These are phyloP conservation scores for Arvicanthis niloticus DNA, from an alignment of 2,113 vertebrate genomes.

Conservation along the genomic window DNA sequence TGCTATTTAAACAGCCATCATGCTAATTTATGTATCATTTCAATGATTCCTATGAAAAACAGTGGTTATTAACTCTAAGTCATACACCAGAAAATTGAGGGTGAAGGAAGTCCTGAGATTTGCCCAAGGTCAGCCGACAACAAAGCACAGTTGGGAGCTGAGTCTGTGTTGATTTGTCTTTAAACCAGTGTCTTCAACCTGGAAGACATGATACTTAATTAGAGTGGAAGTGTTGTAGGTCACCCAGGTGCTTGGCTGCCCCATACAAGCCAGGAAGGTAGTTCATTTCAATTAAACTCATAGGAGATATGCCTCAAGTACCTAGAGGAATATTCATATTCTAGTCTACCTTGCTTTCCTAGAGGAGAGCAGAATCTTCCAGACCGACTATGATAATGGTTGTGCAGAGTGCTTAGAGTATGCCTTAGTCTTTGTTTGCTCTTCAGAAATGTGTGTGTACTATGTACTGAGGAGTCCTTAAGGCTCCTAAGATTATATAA, in stretches of 20 bases:
- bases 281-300: background rate
- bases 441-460: background rate
- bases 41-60: background rate
- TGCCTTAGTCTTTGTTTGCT: background rate
- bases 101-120: background rate
- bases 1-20: background rate
- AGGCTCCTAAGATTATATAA: background rate
- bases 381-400: background rate
- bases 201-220: background rate
- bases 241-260: background rate
- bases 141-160: background rate
- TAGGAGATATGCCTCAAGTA: background rate
- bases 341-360: background rate
- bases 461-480: background rate
- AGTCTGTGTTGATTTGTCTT: background rate
- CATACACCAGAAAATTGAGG: background rate
- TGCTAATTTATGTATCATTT: background rate
- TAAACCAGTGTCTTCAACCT: background rate
- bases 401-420: background rate
- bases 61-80: background rate
- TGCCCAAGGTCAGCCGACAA: background rate
- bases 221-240: background rate
- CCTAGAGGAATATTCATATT: background rate
- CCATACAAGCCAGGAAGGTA: background rate
- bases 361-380: background rate